phyloP scores from a whole-genome alignment of 2,797 vertebrate genomes.

The Taeniopygia guttata region DNA sequence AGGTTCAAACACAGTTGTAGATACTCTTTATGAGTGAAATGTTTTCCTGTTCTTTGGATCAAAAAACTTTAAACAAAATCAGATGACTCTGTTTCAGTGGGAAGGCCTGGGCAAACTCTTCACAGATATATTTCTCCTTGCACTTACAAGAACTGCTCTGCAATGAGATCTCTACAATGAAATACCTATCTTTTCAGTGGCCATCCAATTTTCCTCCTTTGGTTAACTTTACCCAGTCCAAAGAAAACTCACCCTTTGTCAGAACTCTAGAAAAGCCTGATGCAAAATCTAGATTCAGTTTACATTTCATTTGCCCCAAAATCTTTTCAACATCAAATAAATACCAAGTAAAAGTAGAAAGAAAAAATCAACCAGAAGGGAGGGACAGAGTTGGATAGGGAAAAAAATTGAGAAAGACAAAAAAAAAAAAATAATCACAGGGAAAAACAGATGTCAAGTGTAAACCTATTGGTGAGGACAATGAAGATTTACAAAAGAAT shows the following conservation, averaged over 20 bases:
- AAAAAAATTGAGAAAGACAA: background rate
- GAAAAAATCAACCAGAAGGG: background rate
- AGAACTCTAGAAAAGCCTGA: background rate
- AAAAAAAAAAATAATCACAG: background rate
- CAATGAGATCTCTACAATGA: background rate
- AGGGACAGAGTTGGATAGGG: background rate
- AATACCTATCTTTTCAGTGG: background rate
- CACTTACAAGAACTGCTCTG: background rate
- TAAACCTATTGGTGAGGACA: background rate
- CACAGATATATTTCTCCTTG: background rate
- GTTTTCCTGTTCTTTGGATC: constrained; percentile 23
- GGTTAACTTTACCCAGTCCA: background rate
- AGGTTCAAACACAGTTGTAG: constrained; percentile 36
- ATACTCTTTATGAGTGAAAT: constrained; percentile 17
- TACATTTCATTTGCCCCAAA: background rate
- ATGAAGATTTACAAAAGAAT: constrained; percentile 26
- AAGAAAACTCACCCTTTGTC: background rate
- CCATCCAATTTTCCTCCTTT: background rate
- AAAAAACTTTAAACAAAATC: constrained; percentile 57
- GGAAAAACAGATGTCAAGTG: background rate
- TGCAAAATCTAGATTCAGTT: background rate
- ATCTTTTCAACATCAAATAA: background rate
- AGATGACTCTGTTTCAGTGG: background rate
- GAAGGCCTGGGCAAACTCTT: background rate
- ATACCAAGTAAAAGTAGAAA: background rate